Evolutionary conservation across 2,797 vertebrate species (phyloP).

Genomic region (Rousettus madagascariensis): DNA sequence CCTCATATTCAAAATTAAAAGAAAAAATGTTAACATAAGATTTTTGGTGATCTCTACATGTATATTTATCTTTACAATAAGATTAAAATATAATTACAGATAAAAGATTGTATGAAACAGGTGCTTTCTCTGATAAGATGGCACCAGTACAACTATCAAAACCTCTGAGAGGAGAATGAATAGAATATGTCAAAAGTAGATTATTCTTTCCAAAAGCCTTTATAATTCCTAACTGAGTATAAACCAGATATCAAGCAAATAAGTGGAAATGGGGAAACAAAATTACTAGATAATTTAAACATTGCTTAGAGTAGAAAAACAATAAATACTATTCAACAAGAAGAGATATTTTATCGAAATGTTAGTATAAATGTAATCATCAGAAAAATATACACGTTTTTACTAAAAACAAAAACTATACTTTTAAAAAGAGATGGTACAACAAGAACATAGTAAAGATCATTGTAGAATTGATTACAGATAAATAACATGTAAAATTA

Average conservation of each 20-base stretch:
- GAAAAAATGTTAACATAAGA: not conserved
- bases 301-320: not conserved
- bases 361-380: not conserved
- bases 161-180: not conserved
- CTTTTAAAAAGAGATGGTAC: not conserved
- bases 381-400: not conserved
- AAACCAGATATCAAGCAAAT: not conserved
- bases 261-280: not conserved
- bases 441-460: not conserved
- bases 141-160: not conserved
- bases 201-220: not conserved
- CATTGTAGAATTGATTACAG: not conserved
- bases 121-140: not conserved
- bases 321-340: not conserved
- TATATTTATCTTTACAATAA: not conserved
- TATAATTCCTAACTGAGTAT: not conserved
- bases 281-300: not conserved
- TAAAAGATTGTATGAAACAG: not conserved
- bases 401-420: not conserved
- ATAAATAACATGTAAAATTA: not conserved
- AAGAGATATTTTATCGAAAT: not conserved
- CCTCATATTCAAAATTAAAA: not conserved
- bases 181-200: not conserved
- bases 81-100: not conserved
- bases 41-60: not conserved